Base-by-base conservation (phyloP, 2,113 vertebrate species). In the Rhabdomys dilectus region DNA sequence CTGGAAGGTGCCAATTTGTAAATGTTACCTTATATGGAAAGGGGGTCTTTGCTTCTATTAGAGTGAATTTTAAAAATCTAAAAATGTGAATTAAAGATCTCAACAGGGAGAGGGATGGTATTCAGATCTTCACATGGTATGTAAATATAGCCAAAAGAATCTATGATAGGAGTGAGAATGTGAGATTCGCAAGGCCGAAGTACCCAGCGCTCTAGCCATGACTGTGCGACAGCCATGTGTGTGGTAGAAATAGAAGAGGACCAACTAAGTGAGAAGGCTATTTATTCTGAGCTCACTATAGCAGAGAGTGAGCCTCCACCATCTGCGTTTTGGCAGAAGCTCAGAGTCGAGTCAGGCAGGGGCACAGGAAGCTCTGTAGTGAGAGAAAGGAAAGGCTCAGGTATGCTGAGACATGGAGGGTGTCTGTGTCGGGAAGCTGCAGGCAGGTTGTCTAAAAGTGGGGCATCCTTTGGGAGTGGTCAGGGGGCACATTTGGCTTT, bases 241-340 rank as follows among this genome's bases (percentile, higher is more conserved):
- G 58, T 34, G 39, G 42, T 80, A n/a, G 45, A 81, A 81, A 75
- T 94, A 85, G 60, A 39, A 9, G 21, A 85, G 62, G 58, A 58
- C 53, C 68, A 51, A 84, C 48, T 15, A 76, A 75, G 42, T n/a
- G 51, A 94, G 31, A 39, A 68, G 60, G 45, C 84, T 77, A 0
- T 88, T 84, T 91, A 58, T 34, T 34, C 64, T 12, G 62, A 42
- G 31, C 88, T 73, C 39, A 36, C 80, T 45, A 22, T 39, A 72
- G 42, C 78, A 94, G 58, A 45, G 75, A 88, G 78, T 92, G 72
- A 92, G 66, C 80, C 51, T 34, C 64, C 39, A 9, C 64, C 64
- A 26, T 75, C 84, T 95, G 80, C 22, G 4, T 77, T 94, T 72
- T 42, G 24, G 80, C 60, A 91, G 73, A 77, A 70, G 88, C 68